A percentile compares a stretch with the other conserved stretches of the same genome.
Conservation (phyloP, 2,113 vertebrate species). For the Tachysurus fulvidraco region DNA sequence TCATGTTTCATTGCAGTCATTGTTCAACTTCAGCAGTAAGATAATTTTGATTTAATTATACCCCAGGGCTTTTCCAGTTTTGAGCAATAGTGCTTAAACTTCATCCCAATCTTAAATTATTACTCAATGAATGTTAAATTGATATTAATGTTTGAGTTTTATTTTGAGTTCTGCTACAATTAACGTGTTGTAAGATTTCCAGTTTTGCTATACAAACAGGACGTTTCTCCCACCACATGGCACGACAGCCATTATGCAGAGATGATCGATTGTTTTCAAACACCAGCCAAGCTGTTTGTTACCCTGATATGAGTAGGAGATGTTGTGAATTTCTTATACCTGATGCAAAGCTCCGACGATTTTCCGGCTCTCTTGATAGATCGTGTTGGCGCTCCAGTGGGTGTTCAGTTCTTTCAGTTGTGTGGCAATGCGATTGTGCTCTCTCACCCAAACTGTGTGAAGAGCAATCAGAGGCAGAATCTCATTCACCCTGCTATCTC, state of each 20-base stretch:
- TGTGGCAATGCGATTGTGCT: slow-evolving; percentile 87
- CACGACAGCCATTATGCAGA: not conserved
- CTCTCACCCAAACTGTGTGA: slow-evolving; percentile 89
- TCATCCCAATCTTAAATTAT: slow-evolving; percentile 17
- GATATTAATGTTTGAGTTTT: slow-evolving; percentile 25
- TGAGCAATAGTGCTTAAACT: slow-evolving; percentile 13
- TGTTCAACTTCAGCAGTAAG: slow-evolving; percentile 39
- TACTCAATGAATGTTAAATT: slow-evolving; percentile 16
- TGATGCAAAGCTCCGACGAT: slow-evolving; percentile 91
- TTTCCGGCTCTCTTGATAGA: slow-evolving; percentile 90
- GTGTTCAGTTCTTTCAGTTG: slow-evolving; percentile 74
- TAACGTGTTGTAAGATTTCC: not conserved
- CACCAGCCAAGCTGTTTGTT: slow-evolving; percentile 4
- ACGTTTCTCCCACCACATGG: not conserved
- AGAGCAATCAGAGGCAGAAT: slow-evolving; percentile 76
- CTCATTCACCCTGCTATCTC: slow-evolving; percentile 86
- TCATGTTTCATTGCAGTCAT: slow-evolving; percentile 44
- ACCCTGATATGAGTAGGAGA: not conserved
- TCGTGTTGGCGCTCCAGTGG: slow-evolving; percentile 81
- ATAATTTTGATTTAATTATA: slow-evolving; percentile 35
- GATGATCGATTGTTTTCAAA: slow-evolving; percentile 10
- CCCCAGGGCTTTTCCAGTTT: slow-evolving; percentile 20
- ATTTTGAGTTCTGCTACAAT: slow-evolving; percentile 1
- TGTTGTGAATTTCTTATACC: slow-evolving; percentile 68
- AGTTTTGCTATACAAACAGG: not conserved